Base-by-base conservation (phyloP, 2,797 vertebrate species). In the Hipposideros larvatus region DNA sequence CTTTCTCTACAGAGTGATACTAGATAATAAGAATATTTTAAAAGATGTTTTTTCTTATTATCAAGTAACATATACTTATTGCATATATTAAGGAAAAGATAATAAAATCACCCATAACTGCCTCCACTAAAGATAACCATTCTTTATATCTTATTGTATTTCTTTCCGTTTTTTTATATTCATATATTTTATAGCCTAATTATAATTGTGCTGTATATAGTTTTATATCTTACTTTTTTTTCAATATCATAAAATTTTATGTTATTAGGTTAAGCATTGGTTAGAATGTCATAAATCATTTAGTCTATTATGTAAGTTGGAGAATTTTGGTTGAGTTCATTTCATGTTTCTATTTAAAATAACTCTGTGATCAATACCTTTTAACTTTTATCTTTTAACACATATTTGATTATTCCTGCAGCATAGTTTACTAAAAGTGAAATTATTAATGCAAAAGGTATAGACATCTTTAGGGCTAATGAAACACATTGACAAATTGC, bases 201-300 rank as follows among this genome's bases (percentile, higher is more conserved):
- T 96, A 89, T 87, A 93, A 79, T 94, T 86, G 55, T 89, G 43
- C 34, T 82, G 22, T 80, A 71, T 86, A n/a, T 85, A 80, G 10
- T 92, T 88, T 97, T 96, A 37, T 66, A 83, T 74, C 28, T 86
- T 94, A 70, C 63, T 83, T 96, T 94, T 93, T 82, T 93, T 93
- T 92, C 90, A 91, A 80, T n/a, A 91, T 79, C 78, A 71, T 93
- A 91, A 87, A 37, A 71, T 94, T 96, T 95, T 80, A 51, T 71
- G 77, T 84, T 91, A 84, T 83, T 96, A 89, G 57, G 70, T 71
- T 96, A 96, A 88, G 4, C 71, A 26, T 34, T 88, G 41, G 71
- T 34, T 91, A 95, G 74, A 79, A 24, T 53, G 9, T 74, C 68
- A 92, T 87, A 94, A 97, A 75, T 96, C 51, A 92, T 90, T 94